Conservation (phyloP, 2,797 vertebrate genomes). For the Lemur catta region DNA sequence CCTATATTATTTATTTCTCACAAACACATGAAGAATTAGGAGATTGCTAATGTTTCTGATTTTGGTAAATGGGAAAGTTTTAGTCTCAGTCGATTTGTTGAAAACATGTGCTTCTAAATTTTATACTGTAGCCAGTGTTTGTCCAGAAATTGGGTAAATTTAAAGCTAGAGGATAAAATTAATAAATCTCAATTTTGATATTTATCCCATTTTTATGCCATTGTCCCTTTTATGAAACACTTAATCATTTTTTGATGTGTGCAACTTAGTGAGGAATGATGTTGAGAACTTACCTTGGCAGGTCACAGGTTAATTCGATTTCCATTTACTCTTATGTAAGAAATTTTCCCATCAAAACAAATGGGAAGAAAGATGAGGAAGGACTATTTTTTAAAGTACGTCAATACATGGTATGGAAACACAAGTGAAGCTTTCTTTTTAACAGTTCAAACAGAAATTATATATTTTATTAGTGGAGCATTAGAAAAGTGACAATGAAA, state of each 20-base stretch:
- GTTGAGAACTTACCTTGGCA: background rate
- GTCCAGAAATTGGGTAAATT: conserved; percentile 3
- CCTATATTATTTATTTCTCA: conserved; percentile 54
- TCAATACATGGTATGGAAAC: background rate
- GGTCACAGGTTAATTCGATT: conserved; percentile 12
- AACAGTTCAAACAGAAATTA: background rate
- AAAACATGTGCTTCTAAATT: background rate
- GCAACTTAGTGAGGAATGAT: background rate
- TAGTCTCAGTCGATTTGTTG: background rate
- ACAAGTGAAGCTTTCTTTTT: background rate
- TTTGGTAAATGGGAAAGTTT: background rate
- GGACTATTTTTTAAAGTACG: background rate
- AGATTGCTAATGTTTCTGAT: background rate
- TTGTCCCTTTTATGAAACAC: background rate
- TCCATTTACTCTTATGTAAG: background rate
- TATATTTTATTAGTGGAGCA: background rate
- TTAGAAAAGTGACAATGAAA: background rate
- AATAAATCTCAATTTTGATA: conserved; percentile 5
- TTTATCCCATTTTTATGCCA: background rate
- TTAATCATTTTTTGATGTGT: conserved; percentile 26
- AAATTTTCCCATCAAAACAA: background rate
- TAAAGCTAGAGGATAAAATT: background rate
- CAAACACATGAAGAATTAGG: conserved; percentile 32
- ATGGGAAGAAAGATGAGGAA: background rate
- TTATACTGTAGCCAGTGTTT: background rate